phyloP scores from a whole-genome alignment of 2,888 invertebrate species.

The Atrina japonica region DNA sequence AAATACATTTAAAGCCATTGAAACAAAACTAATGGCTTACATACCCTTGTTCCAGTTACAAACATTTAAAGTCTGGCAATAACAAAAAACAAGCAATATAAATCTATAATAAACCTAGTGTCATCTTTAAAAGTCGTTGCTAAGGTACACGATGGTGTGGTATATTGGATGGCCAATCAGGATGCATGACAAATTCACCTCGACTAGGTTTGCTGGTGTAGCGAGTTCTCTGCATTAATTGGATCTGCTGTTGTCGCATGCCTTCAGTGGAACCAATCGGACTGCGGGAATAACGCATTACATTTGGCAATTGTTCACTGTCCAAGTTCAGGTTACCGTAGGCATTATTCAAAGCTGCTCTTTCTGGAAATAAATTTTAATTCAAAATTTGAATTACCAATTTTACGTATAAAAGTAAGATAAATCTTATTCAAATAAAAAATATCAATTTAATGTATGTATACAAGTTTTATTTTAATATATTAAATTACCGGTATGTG shows the following conservation, averaged over 20 bases:
- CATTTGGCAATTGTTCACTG: conserved; percentile 10
- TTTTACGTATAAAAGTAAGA: no score
- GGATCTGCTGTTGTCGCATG: conserved; percentile 54
- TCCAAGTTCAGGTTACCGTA: conserved; percentile 15
- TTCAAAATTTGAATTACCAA: no score
- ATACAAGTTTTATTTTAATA: no score
- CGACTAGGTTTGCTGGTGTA: conserved; percentile 56
- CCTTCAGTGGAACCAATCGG: conserved; percentile 41
- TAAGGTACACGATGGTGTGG: conserved; percentile 72
- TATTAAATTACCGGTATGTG: no score
- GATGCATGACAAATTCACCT: conserved; percentile 78
- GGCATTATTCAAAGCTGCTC: conserved; percentile 23
- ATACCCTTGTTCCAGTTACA: no score
- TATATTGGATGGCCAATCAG: conserved; percentile 77
- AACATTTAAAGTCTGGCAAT: no score
- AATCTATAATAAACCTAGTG: no score
- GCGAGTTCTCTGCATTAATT: conserved; percentile 43
- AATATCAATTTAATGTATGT: neutral
- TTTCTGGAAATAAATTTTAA: conserved; percentile 21
- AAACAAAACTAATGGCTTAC: no score
- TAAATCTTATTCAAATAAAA: no score
- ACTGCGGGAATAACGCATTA: conserved; percentile 15
- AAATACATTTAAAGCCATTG: no score
- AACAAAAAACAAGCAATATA: no score
- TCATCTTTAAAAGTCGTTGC: neutral